Evolutionary conservation across 1,140 invertebrate species (phyloP).

Genomic region (Coelopa frigida): DNA sequence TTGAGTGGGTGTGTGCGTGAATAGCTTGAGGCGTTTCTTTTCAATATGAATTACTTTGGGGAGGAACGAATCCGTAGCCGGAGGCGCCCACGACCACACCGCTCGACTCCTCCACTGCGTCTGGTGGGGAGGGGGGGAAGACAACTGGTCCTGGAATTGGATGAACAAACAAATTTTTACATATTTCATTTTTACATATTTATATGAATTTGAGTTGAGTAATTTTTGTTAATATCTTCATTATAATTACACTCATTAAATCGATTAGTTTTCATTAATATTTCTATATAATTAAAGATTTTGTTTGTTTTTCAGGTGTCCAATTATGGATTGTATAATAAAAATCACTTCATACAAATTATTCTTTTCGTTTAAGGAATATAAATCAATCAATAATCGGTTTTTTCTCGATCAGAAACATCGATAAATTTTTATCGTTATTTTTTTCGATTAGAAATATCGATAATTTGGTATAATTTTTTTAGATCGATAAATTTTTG

Average conservation of each 20-base stretch:
- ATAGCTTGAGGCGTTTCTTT: constrained; percentile 4
- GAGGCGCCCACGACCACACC: constrained; percentile 44
- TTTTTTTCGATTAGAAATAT: neutral
- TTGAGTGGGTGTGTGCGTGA: constrained; percentile 6
- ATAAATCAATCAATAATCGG: neutral
- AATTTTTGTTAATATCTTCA: neutral
- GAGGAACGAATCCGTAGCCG: constrained; percentile 43
- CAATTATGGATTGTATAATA: no score
- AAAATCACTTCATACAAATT: no score
- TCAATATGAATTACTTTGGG: constrained; percentile 39
- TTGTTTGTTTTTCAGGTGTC: neutral
- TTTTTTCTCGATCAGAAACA: no score
- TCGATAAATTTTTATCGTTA: no score
- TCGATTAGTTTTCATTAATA: neutral
- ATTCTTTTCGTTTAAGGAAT: neutral
- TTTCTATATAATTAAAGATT: neutral
- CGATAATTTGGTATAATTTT: neutral
- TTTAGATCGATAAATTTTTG: no score
- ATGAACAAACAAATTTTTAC: constrained; percentile 5
- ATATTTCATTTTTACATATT: constrained; percentile 3
- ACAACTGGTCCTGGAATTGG: constrained; percentile 35
- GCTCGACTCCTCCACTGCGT: constrained; percentile 39
- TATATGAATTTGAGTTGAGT: neutral
- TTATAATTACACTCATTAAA: neutral
- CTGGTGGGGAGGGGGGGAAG: constrained; percentile 40